Conservation (phyloP, 2,113 vertebrate genomes). For the Cyprinodon variegatus region DNA sequence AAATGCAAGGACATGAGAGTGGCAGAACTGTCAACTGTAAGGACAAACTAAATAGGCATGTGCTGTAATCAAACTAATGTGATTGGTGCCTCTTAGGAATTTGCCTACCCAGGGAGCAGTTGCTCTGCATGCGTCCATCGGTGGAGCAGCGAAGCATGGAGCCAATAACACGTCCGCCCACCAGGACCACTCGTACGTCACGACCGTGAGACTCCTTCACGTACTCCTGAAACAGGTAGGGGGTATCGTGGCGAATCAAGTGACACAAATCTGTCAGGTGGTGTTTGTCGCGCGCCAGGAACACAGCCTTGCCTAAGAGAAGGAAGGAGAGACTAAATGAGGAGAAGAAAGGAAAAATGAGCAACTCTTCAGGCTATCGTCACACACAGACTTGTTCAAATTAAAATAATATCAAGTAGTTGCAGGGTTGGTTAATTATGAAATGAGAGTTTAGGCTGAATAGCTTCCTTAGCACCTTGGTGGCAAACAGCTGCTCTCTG, state of each 20-base stretch:
- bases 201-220: slow-evolving; percentile 91
- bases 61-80: neutral
- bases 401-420: neutral
- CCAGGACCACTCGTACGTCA: slow-evolving; percentile 89
- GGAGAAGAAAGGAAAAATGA: slow-evolving; percentile 3
- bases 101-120: slow-evolving; percentile 84
- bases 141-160: slow-evolving; percentile 92
- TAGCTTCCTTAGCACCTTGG: slow-evolving; percentile 15
- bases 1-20: neutral
- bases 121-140: slow-evolving; percentile 92
- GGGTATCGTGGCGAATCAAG: slow-evolving; percentile 88
- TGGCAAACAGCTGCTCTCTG: slow-evolving; percentile 33
- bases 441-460: neutral
- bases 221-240: slow-evolving; percentile 92
- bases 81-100: neutral
- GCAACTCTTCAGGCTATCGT: neutral
- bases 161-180: slow-evolving; percentile 88
- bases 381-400: neutral
- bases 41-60: neutral
- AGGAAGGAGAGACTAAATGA: slow-evolving; percentile 7
- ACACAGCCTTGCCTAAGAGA: slow-evolving; percentile 87
- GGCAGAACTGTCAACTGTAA: neutral
- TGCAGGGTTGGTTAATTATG: neutral
- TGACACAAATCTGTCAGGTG: slow-evolving; percentile 90
- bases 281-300: slow-evolving; percentile 90